Evolutionary conservation across 2,888 invertebrate species (phyloP), one percentile per base, ranked within the genome.

Genomic region (Drosophila mulleri): DNA sequence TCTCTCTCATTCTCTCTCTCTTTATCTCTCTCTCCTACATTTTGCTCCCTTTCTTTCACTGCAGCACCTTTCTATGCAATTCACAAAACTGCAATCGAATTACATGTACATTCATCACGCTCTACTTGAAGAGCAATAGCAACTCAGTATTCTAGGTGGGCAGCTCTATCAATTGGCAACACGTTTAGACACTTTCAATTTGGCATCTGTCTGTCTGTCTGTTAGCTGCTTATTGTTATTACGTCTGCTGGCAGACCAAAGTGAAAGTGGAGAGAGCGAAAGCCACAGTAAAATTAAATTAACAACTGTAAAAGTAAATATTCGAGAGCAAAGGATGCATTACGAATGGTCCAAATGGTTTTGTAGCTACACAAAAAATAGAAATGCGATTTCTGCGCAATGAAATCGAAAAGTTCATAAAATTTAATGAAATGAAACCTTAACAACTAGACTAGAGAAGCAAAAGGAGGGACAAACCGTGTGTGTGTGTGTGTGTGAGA

Each of bases 371-470:
- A 23, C 44, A 18, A 9, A 32, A 32, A 68, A 37, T 68, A 8
- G 48, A 57, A 42, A n/a, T 57, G 68, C 48, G 41, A 48, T 67
- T 48, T 35, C 42, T 48, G 56, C 26, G 42, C 48, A 67, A 42
- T 50, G 50, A 67, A 78, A 85, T 86, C 68, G 67, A 83, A 80
- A 83, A 61, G 50, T 52, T 39, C 29, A 39, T 65, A 48, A 69
- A 76, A 81, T 75, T 81, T 68, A 81, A 82, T 82, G 78, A 82
- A 84, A 81, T 84, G 82, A 82, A 87, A 63, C 78, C 84, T 37
- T 58, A 71, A 48, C 16, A 75, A 58, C 53, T 42, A 39, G 29
- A 18, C 58, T 20, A 11, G 9, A 23, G 29, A 35, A 16, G 29
- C 41, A 32, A 26, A 32, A 12, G 29, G 14, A 5, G 14, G n/a